Evolutionary conservation across 1,140 invertebrate genomes (phyloP).

Genomic region (Lethrus apterus): DNA sequence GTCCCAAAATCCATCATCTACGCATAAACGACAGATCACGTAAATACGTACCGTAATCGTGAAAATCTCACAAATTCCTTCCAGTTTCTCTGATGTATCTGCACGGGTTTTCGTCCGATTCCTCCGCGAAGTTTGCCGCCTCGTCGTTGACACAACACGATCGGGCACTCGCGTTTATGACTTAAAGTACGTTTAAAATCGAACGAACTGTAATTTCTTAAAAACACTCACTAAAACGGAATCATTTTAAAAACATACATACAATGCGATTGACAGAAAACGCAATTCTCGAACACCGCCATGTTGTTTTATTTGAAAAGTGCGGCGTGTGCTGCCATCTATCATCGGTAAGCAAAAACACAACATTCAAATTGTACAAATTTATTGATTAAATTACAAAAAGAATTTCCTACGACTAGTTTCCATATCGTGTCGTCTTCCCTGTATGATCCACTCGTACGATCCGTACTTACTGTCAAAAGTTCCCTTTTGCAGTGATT

Average conservation of each 20-base stretch:
- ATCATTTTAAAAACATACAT: slow-evolving; percentile 3
- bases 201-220: slow-evolving; percentile 1
- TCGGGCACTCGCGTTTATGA: neutral
- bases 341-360: neutral
- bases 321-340: neutral
- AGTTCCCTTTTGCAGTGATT: slow-evolving; percentile 90
- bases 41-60: too few relatives aligned
- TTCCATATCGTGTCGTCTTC: slow-evolving; percentile 83
- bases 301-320: slow-evolving; percentile 12
- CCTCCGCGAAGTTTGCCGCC: too few relatives aligned
- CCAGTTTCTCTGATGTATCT: too few relatives aligned
- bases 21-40: too few relatives aligned
- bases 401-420: slow-evolving; percentile 84
- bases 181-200: slow-evolving; percentile 2
- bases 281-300: slow-evolving; percentile 6
- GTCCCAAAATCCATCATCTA: too few relatives aligned
- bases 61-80: too few relatives aligned
- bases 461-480: slow-evolving; percentile 96
- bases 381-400: slow-evolving; percentile 46
- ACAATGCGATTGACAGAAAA: slow-evolving; percentile 1
- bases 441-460: slow-evolving; percentile 95
- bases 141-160: too few relatives aligned
- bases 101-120: too few relatives aligned
- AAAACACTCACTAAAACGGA: slow-evolving; percentile 6
- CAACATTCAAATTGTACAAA: neutral